phyloP scores from a whole-genome alignment of 2,113 vertebrate genomes.

The Mandrillus leucophaeus region DNA sequence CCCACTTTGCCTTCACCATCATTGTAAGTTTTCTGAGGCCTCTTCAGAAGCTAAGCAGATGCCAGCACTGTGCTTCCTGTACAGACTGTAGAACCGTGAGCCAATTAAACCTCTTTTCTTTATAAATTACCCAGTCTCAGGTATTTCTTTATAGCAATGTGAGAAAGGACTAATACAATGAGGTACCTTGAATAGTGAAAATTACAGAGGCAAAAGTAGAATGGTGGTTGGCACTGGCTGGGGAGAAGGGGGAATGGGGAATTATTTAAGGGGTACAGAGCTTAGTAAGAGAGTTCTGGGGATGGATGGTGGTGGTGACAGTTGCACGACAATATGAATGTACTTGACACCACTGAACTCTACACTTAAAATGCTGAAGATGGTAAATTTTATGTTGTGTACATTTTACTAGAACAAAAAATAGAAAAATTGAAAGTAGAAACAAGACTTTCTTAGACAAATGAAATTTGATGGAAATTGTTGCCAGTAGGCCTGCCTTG shows the following conservation, averaged over 20 bases:
- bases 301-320: not conserved
- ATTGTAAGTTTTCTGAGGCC: no score
- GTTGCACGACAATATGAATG: not conserved
- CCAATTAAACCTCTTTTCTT: no score
- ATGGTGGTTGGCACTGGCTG: not conserved
- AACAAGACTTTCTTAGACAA: not conserved
- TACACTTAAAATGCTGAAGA: not conserved
- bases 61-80: no score
- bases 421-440: not conserved
- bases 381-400: not conserved
- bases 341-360: not conserved
- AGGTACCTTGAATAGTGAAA: not conserved
- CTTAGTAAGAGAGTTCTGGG: not conserved
- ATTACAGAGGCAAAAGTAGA: not conserved
- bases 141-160: no score
- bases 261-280: not conserved
- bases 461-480: not conserved
- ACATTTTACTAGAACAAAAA: not conserved
- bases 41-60: no score
- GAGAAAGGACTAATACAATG: not conserved
- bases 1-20: no score
- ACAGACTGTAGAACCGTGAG: no score
- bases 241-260: not conserved
- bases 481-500: not conserved
- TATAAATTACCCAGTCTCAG: no score